Evolutionary conservation across 2,113 vertebrate genomes (phyloP).

Genomic region (Garra rufa): DNA sequence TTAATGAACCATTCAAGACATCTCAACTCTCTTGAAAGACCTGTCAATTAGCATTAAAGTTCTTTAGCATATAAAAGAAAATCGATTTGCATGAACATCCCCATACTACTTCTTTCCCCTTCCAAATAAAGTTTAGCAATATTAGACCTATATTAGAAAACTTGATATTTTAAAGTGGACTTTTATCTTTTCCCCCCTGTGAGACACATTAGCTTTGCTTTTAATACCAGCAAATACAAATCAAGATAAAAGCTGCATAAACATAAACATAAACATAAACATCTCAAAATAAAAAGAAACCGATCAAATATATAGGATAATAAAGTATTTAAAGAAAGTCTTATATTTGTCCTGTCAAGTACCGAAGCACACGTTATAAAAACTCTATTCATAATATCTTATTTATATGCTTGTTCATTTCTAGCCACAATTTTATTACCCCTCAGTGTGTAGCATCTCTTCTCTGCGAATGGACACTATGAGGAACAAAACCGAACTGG

Average conservation of each 20-base stretch:
- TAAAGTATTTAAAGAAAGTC: background rate
- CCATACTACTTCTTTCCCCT: background rate
- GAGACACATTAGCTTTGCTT: slow-evolving; percentile 63
- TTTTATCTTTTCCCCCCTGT: background rate
- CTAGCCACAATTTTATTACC: background rate
- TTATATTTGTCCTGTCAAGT: background rate
- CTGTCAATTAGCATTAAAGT: background rate
- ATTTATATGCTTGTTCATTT: background rate
- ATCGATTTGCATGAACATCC: slow-evolving; percentile 14
- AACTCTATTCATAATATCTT: background rate
- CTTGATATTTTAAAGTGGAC: background rate
- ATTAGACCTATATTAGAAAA: too few relatives aligned
- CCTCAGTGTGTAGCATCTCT: background rate
- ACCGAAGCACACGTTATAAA: background rate
- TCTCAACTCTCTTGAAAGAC: background rate
- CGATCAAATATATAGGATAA: background rate
- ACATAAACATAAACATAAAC: background rate
- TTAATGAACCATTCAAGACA: background rate
- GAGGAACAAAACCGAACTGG: background rate
- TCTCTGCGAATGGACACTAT: background rate
- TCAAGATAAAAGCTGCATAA: background rate
- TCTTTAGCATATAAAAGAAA: slow-evolving; percentile 15
- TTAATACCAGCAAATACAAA: background rate
- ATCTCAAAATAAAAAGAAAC: too few relatives aligned
- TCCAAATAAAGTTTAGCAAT: background rate